A percentile compares a stretch with the other conserved stretches of the same genome.
Conservation (phyloP, 2,888 invertebrate species). For the Salticus scenicus region DNA sequence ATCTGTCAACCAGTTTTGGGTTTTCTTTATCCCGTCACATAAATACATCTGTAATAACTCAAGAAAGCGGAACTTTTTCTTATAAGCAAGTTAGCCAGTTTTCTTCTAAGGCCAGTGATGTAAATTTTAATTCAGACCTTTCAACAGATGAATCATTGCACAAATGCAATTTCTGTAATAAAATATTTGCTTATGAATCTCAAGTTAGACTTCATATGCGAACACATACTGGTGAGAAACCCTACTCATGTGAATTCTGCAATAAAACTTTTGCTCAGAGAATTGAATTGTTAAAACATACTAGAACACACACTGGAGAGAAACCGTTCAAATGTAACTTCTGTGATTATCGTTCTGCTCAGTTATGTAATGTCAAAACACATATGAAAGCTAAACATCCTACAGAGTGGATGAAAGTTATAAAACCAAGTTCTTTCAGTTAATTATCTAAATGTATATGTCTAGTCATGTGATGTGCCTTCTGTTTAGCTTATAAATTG, state of each 20-base stretch:
- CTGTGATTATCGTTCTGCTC: neutral
- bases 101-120: too few species aligned
- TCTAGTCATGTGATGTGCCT: too few species aligned
- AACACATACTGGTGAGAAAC: neutral
- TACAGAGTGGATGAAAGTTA: neutral
- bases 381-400: conserved; percentile 3
- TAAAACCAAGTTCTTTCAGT: neutral
- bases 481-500: too few species aligned
- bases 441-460: too few species aligned
- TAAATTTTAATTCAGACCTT: too few species aligned
- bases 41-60: too few species aligned
- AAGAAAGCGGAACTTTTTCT: too few species aligned
- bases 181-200: neutral
- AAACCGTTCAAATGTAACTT: neutral
- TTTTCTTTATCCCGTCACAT: too few species aligned
- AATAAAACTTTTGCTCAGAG: conserved; percentile 1
- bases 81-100: too few species aligned
- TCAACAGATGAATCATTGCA: too few species aligned
- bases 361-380: neutral
- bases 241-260: neutral
- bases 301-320: neutral
- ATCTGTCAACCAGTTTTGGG: too few species aligned
- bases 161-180: neutral
- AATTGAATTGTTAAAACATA: neutral
- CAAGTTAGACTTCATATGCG: neutral